Evolutionary conservation across 2,113 vertebrate genomes (phyloP).

Genomic region (Macaca fascicularis): DNA sequence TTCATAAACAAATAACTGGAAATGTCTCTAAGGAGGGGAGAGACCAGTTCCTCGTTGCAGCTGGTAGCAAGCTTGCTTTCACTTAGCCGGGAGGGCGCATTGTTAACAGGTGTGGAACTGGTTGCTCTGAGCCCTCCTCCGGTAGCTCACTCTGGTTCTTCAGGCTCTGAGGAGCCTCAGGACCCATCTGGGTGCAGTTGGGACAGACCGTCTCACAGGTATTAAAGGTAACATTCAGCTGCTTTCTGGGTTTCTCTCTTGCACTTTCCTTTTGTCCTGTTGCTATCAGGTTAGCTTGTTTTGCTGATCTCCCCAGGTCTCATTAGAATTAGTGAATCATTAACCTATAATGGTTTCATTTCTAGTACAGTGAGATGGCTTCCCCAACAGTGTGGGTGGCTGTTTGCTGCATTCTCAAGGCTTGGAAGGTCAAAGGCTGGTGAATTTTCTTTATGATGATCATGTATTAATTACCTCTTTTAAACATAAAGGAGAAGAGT

Average conservation of each 20-base stretch:
- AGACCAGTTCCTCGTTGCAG: constrained; percentile 61
- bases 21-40: constrained; percentile 69
- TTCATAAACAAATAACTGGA: constrained; percentile 79
- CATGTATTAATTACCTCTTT: background rate
- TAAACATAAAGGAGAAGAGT: background rate
- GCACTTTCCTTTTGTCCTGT: background rate
- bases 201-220: constrained; percentile 11
- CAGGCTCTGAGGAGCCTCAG: background rate
- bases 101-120: background rate
- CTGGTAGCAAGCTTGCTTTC: background rate
- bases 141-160: background rate
- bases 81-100: background rate
- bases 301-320: background rate
- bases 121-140: fast-evolving
- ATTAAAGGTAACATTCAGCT: background rate
- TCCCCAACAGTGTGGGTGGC: background rate
- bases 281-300: background rate
- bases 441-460: background rate
- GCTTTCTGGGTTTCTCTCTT: background rate
- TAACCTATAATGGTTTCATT: constrained; percentile 11
- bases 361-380: background rate
- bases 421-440: background rate
- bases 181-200: background rate
- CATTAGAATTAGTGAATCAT: background rate
- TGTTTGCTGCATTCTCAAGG: background rate